phyloP scores from a whole-genome alignment of 1,140 invertebrate species.

The Daktulosphaira vitifoliae region DNA sequence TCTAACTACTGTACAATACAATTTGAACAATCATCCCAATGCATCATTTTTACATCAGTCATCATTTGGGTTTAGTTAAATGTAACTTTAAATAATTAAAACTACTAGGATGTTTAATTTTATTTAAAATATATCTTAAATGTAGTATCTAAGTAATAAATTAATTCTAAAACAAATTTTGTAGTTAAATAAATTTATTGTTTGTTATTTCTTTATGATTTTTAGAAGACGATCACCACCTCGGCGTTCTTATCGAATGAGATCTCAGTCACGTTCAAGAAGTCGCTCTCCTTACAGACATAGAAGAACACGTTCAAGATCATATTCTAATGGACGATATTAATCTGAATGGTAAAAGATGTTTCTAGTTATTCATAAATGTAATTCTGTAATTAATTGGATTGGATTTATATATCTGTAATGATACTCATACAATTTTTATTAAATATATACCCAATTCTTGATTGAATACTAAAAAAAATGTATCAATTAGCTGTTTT shows the following conservation, averaged over 20 bases:
- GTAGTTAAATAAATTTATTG: background rate
- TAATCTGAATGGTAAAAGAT: too few species aligned
- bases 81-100: background rate
- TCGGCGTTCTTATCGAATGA: conserved; percentile 3
- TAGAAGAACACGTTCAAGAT: conserved; percentile 22
- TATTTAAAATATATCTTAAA: too few species aligned
- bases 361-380: too few species aligned
- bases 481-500: too few species aligned
- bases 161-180: too few species aligned
- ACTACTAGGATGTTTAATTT: background rate
- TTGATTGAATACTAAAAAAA: too few species aligned
- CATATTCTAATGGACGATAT: conserved; percentile 15
- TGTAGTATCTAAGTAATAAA: too few species aligned
- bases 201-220: too few species aligned
- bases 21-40: background rate
- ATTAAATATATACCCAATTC: too few species aligned
- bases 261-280: conserved; percentile 20
- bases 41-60: conserved; percentile 15
- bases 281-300: conserved; percentile 29
- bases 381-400: too few species aligned
- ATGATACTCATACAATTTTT: too few species aligned
- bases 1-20: background rate
- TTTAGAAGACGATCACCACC: conserved; percentile 18
- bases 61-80: conserved; percentile 17
- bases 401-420: too few species aligned